These are phyloP conservation scores for Drosophila quasianomalipes DNA, from an alignment of 2,888 invertebrate species.

Conservation along the genomic window DNA sequence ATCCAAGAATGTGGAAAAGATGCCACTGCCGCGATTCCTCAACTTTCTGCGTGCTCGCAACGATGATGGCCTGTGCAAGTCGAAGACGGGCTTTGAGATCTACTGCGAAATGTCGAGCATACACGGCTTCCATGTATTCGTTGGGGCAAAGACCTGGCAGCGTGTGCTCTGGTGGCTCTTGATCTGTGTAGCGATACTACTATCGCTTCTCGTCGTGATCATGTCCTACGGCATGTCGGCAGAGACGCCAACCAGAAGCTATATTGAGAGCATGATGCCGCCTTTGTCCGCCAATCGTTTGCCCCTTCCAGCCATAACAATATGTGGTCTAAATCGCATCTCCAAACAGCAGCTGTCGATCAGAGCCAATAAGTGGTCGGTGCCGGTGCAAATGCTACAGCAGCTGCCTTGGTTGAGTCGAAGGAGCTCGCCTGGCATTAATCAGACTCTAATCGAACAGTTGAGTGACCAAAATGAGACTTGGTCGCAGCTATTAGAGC, in stretches of 20 bases:
- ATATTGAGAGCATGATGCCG: constrained; percentile 85
- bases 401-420: constrained; percentile 60
- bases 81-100: constrained; percentile 80
- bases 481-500: constrained; percentile 57
- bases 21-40: constrained; percentile 59
- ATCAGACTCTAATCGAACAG: neutral
- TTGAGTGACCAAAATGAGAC: constrained; percentile 11
- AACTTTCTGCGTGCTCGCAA: constrained; percentile 73
- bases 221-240: constrained; percentile 87
- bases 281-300: constrained; percentile 85
- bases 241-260: constrained; percentile 87
- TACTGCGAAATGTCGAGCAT: constrained; percentile 83
- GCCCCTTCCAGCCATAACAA: constrained; percentile 87
- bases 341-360: constrained; percentile 82
- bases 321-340: constrained; percentile 87
- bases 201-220: constrained; percentile 86
- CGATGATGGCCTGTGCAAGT: constrained; percentile 74
- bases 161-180: constrained; percentile 87
- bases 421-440: neutral
- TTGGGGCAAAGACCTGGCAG: constrained; percentile 76
- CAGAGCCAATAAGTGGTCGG: constrained; percentile 84
- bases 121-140: constrained; percentile 80
- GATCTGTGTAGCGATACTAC: constrained; percentile 86
- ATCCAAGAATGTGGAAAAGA: constrained; percentile 15
- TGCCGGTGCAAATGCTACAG: constrained; percentile 44